A percentile compares a stretch with the other conserved stretches of the same genome.
Conservation (phyloP, 2,888 invertebrate species). For the Athalia circularis region DNA sequence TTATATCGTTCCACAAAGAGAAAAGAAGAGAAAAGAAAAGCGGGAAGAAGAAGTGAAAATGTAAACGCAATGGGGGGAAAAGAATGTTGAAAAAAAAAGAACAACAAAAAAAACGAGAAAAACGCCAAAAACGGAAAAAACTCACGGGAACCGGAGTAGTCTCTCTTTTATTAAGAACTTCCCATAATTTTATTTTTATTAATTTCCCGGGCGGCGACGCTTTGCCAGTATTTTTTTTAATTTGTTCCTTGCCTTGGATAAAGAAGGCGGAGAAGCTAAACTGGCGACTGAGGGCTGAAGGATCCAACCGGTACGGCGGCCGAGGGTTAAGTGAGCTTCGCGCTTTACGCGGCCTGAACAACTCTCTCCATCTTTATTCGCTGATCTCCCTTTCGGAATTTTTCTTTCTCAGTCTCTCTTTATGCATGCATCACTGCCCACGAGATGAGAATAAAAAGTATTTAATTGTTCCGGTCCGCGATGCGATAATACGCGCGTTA, state of each 20-base stretch:
- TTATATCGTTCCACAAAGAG: background rate
- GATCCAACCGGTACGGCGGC: background rate
- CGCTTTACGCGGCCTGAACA: slow-evolving; percentile 11
- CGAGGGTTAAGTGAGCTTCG: slow-evolving; percentile 33
- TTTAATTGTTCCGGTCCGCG: no score
- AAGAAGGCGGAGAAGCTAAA: background rate
- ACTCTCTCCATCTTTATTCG: background rate
- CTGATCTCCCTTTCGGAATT: no score
- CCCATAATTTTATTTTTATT: slow-evolving; percentile 1
- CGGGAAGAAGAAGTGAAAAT: no score
- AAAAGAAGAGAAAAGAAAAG: background rate
- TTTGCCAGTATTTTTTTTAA: slow-evolving; percentile 13
- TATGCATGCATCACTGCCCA: no score
- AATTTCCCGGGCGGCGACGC: background rate
- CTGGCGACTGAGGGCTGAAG: background rate
- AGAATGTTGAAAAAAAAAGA: no score
- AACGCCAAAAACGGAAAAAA: no score
- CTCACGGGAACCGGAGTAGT: no score
- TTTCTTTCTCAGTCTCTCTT: no score
- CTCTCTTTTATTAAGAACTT: background rate
- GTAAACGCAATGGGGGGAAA: no score
- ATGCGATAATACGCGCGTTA: no score
- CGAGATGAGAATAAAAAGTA: no score
- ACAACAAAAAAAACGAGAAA: no score
- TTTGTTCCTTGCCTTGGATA: slow-evolving; percentile 19